phyloP scores from a whole-genome alignment of 1,140 invertebrate genomes.

The Telenomus remus region DNA sequence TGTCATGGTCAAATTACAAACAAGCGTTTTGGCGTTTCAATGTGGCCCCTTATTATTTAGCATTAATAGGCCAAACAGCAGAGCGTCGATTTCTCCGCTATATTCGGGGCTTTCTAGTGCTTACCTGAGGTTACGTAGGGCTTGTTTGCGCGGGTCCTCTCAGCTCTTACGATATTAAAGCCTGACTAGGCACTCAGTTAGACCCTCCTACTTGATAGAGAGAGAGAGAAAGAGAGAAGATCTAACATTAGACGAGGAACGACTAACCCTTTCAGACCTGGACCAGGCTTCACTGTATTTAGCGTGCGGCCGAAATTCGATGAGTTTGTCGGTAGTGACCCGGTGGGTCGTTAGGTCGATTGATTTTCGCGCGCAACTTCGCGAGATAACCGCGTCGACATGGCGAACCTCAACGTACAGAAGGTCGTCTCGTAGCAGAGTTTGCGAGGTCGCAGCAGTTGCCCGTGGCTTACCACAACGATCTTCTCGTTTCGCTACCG shows the following conservation, averaged over 20 bases:
- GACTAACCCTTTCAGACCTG: slow-evolving; percentile 36
- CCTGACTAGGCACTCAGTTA: slow-evolving; percentile 71
- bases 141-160: slow-evolving; percentile 71
- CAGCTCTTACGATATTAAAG: slow-evolving; percentile 74
- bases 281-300: slow-evolving; percentile 38
- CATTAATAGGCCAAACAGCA: slow-evolving; percentile 69
- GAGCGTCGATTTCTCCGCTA: slow-evolving; percentile 33
- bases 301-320: slow-evolving; percentile 49
- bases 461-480: slow-evolving; percentile 71
- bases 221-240: slow-evolving; percentile 3
- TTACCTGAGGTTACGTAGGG: slow-evolving; percentile 68
- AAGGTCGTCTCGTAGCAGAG: slow-evolving; percentile 56
- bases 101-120: slow-evolving; percentile 66
- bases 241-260: slow-evolving; percentile 7
- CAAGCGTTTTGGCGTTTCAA: slow-evolving; percentile 73
- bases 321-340: slow-evolving; percentile 59
- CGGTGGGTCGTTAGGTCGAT: slow-evolving; percentile 68
- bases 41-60: slow-evolving; percentile 74
- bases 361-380: slow-evolving; percentile 69
- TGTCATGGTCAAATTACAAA: slow-evolving; percentile 49
- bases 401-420: slow-evolving; percentile 48
- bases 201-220: slow-evolving; percentile 1
- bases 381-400: slow-evolving; percentile 57
- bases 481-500: slow-evolving; percentile 64
- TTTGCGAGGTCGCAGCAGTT: slow-evolving; percentile 71